These are phyloP conservation scores for Gallinago media DNA, from an alignment of 2,113 vertebrate genomes.

Conservation along the genomic window DNA sequence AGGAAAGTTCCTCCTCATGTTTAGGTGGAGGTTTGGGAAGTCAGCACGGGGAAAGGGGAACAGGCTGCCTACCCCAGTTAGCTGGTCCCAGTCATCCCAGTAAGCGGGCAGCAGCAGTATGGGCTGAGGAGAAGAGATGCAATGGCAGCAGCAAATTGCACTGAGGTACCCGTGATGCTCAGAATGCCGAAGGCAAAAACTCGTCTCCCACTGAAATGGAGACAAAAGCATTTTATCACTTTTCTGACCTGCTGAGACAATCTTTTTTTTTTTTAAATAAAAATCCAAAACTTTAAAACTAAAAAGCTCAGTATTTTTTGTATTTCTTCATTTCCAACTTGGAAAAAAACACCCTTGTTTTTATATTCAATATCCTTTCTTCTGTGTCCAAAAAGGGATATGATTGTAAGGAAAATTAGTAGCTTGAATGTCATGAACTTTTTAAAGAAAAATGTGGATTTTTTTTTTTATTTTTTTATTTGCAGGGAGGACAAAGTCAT, in stretches of 20 bases:
- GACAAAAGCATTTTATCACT: constrained; percentile 50
- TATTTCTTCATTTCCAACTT: constrained; percentile 14
- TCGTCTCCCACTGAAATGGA: constrained; percentile 68
- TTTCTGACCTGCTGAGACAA: constrained; percentile 4
- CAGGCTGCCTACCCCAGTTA: constrained; percentile 13
- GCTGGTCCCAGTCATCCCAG: constrained; percentile 46
- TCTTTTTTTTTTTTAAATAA: neutral
- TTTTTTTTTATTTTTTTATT: neutral
- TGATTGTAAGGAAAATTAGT: neutral
- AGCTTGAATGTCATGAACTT: neutral
- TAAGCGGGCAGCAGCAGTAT: constrained; percentile 36
- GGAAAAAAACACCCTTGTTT: neutral
- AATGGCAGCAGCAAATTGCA: constrained; percentile 65
- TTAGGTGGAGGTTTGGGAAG: neutral
- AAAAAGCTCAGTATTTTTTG: neutral
- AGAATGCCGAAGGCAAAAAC: constrained; percentile 58
- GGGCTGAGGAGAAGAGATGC: constrained; percentile 52
- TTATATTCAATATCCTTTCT: neutral
- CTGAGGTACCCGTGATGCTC: constrained; percentile 14
- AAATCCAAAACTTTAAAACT: neutral
- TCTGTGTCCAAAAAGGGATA: neutral
- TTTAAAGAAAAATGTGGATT: neutral
- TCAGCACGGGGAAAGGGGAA: constrained; percentile 46
- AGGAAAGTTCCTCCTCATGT: too few relatives aligned
- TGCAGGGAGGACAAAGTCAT: neutral